Percentiles rank a stretch among this genome's conserved stretches.
phyloP scores from a whole-genome alignment of 2,888 invertebrate genomes.

The Glaucopsyche alexis region DNA sequence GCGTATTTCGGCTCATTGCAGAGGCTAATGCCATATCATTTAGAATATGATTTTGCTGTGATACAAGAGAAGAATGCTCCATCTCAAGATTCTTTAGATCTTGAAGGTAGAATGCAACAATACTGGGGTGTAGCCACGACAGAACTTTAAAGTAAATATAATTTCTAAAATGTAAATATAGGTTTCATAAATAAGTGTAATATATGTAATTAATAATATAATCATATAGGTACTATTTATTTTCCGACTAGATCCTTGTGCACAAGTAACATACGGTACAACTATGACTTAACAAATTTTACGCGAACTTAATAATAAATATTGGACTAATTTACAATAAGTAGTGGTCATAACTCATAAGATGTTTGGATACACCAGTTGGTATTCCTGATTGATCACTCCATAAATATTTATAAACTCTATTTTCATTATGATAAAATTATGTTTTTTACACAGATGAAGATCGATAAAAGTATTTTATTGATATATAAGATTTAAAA shows the following conservation, averaged over 20 bases:
- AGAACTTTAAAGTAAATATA: constrained; percentile 81
- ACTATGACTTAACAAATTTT: constrained; percentile 61
- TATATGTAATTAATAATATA: constrained; percentile 62
- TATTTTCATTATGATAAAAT: constrained; percentile 19
- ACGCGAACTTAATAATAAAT: constrained; percentile 25
- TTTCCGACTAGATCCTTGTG: constrained; percentile 77
- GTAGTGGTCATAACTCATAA: constrained; percentile 23
- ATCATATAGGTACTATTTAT: constrained; percentile 64
- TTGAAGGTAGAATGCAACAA: constrained; percentile 91
- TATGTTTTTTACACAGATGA: not conserved
- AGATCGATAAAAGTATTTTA: constrained; percentile 2
- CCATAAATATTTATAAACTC: constrained; percentile 13
- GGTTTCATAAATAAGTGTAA: constrained; percentile 61
- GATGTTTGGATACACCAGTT: constrained; percentile 6
- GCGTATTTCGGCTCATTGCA: constrained; percentile 93
- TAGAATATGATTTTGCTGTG: constrained; percentile 91
- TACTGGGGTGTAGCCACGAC: constrained; percentile 96
- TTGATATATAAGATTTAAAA: constrained; percentile 23
- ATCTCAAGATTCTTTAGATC: constrained; percentile 86
- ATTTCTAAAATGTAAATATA: constrained; percentile 69
- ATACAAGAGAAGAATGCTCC: constrained; percentile 87
- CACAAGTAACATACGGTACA: constrained; percentile 64
- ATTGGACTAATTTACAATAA: constrained; percentile 33
- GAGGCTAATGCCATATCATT: constrained; percentile 88
- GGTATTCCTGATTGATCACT: not conserved